Evolutionary conservation across 2,888 invertebrate species (phyloP).

Genomic region (Holacanthella duospinosa): DNA sequence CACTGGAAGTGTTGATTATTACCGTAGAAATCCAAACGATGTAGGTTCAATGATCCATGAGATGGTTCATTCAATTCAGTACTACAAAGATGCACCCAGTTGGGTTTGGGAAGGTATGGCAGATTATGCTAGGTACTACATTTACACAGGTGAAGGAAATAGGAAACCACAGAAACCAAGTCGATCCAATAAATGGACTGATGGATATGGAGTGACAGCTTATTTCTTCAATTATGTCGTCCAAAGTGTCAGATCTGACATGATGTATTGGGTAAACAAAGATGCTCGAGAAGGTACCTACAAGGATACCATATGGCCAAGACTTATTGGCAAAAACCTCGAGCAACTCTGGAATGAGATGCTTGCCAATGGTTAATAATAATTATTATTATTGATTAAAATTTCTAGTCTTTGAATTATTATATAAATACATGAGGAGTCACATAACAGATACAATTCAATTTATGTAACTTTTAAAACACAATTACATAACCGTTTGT

Average conservation of each 20-base stretch:
- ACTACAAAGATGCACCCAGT: constrained; percentile 1
- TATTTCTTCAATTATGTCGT: constrained; percentile 13
- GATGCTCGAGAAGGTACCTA: constrained; percentile 13
- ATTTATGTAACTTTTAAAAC: no score
- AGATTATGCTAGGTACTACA: constrained; percentile 12
- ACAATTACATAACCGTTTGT: no score
- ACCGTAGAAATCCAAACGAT: constrained; percentile 10
- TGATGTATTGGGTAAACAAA: no score
- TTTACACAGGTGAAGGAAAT: constrained; percentile 11
- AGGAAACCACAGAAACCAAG: constrained; percentile 11
- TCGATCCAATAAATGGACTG: constrained; percentile 7
- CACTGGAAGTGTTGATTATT: constrained; percentile 12
- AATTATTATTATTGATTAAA: no score
- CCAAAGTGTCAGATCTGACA: neutral
- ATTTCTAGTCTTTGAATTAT: no score
- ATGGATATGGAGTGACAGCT: constrained; percentile 13
- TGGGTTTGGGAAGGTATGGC: constrained; percentile 17
- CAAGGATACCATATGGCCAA: neutral
- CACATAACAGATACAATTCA: no score
- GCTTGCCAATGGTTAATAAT: no score
- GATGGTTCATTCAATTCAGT: constrained; percentile 17
- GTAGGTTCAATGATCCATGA: constrained; percentile 20
- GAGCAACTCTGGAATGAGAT: constrained; percentile 6
- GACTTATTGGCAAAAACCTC: constrained; percentile 5
- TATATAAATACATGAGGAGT: no score